phyloP scores from a whole-genome alignment of 2,113 vertebrate genomes.

The Zosterops japonicus region DNA sequence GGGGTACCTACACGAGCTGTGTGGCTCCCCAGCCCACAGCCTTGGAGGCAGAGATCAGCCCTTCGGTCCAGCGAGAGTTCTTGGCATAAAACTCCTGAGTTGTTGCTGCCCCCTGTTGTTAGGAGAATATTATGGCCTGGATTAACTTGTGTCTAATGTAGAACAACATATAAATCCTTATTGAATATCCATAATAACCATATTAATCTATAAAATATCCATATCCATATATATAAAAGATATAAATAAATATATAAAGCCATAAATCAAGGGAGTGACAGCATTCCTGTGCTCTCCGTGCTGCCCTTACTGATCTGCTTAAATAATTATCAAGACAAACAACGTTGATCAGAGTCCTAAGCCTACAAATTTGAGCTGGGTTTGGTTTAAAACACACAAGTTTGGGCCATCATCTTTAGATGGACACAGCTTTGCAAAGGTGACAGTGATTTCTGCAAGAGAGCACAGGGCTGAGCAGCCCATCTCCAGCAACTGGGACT shows the following conservation, averaged over 20 bases:
- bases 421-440: not conserved
- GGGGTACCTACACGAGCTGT: slow-evolving; percentile 90
- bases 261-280: not conserved
- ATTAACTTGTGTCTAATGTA: not conserved
- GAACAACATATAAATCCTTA: not conserved
- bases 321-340: not conserved
- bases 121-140: not conserved
- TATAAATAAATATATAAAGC: not conserved
- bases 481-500: not conserved
- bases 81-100: slow-evolving; percentile 94
- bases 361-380: not conserved
- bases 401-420: not conserved
- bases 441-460: rapidly evolving
- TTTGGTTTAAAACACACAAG: not conserved
- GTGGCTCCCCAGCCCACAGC: slow-evolving; percentile 98
- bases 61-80: slow-evolving; percentile 97
- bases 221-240: not conserved
- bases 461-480: not conserved
- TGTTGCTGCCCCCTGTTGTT: slow-evolving; percentile 87
- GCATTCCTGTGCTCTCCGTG: not conserved
- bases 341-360: not conserved
- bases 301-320: not conserved
- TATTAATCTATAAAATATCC: not conserved
- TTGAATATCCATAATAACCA: not conserved
- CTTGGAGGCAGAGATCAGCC: slow-evolving; percentile 96